Evolutionary conservation across 2,888 invertebrate species (phyloP).

Genomic region (Stenchaetothrips biformis): DNA sequence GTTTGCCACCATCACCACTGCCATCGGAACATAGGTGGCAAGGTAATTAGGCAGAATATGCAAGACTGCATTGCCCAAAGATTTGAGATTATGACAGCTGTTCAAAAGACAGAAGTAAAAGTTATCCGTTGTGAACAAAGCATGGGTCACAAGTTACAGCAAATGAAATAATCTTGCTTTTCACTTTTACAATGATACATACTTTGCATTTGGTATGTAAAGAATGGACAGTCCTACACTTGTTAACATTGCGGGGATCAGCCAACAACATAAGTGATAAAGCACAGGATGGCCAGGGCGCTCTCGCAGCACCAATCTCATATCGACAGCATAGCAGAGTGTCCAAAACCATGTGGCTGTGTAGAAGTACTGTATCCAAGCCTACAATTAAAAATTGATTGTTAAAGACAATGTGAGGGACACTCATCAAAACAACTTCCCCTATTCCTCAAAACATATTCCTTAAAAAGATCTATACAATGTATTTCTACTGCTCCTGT

Average conservation of each 20-base stretch:
- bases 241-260: slow-evolving; percentile 63
- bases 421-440: too few relatives aligned
- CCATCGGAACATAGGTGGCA: slow-evolving; percentile 68
- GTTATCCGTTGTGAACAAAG: slow-evolving; percentile 21
- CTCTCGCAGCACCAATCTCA: slow-evolving; percentile 63
- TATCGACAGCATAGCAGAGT: slow-evolving; percentile 72
- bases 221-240: slow-evolving; percentile 63
- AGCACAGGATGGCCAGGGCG: slow-evolving; percentile 54
- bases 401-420: too few relatives aligned
- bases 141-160: not conserved
- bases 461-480: not conserved
- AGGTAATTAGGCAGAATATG: slow-evolving; percentile 73
- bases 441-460: too few relatives aligned
- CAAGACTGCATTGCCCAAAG: slow-evolving; percentile 52
- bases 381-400: slow-evolving; percentile 49
- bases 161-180: slow-evolving; percentile 26
- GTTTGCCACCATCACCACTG: slow-evolving; percentile 69
- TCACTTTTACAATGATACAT: slow-evolving; percentile 39
- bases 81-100: slow-evolving; percentile 64
- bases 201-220: slow-evolving; percentile 68
- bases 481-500: not conserved
- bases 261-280: slow-evolving; percentile 70
- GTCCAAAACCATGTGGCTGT: slow-evolving; percentile 83
- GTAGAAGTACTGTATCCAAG: slow-evolving; percentile 79
- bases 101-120: slow-evolving; percentile 40